A percentile compares a stretch with the other conserved stretches of the same genome.
Conservation (phyloP, 2,888 invertebrate species). For the Idaea dimidiata region DNA sequence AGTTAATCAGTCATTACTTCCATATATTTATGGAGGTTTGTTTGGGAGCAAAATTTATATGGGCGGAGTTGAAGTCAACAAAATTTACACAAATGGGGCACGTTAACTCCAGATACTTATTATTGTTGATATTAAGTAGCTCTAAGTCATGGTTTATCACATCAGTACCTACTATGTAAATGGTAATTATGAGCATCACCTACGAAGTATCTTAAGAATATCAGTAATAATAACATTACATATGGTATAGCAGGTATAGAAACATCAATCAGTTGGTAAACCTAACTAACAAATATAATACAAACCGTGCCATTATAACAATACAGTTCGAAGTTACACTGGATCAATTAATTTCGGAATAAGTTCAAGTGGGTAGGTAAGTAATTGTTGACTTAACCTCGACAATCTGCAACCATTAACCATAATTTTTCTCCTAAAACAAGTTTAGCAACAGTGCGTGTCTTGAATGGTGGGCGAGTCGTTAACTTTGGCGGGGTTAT, state of each 20-base stretch:
- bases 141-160: neutral
- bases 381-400: constrained; percentile 50
- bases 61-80: constrained; percentile 1
- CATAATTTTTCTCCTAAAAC: constrained; percentile 62
- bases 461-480: constrained; percentile 62
- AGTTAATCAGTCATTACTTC: constrained; percentile 41
- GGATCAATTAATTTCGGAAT: constrained; percentile 26
- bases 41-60: constrained; percentile 17
- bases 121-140: neutral
- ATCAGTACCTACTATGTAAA: neutral
- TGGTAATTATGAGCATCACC: no score
- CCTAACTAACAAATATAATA: neutral
- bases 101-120: neutral
- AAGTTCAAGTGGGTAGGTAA: constrained; percentile 38
- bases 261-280: neutral
- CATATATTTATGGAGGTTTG: constrained; percentile 10
- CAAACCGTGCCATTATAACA: neutral
- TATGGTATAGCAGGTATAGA: no score
- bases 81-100: neutral
- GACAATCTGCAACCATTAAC: constrained; percentile 57
- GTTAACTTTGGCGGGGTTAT: constrained; percentile 69
- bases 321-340: neutral
- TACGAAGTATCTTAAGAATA: no score
- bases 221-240: no score
- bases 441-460: constrained; percentile 61